Evolutionary conservation across 1,140 invertebrate species (phyloP).

Genomic region (Bombus waltoni): DNA sequence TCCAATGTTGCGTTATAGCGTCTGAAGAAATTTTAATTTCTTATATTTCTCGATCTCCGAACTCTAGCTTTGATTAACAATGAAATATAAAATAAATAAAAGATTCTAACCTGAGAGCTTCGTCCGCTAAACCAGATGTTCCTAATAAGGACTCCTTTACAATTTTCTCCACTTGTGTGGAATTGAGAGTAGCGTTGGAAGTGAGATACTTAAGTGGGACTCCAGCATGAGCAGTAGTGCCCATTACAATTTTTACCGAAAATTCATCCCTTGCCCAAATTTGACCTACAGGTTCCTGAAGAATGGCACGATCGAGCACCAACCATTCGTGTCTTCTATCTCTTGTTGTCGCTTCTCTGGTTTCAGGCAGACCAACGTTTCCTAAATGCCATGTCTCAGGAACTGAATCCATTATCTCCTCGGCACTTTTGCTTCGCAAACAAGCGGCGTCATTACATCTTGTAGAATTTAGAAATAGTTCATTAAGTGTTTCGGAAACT

Average conservation of each 20-base stretch:
- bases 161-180: slow-evolving; percentile 85
- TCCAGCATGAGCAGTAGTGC: slow-evolving; percentile 88
- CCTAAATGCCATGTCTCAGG: slow-evolving; percentile 87
- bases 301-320: slow-evolving; percentile 87
- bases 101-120: slow-evolving; percentile 81
- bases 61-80: not conserved
- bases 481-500: slow-evolving; percentile 85
- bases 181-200: slow-evolving; percentile 85
- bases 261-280: slow-evolving; percentile 83
- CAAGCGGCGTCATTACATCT: slow-evolving; percentile 84
- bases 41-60: too few species aligned
- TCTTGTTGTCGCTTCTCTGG: slow-evolving; percentile 81
- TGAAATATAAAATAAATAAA: not conserved
- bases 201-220: slow-evolving; percentile 84
- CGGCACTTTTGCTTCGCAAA: slow-evolving; percentile 84
- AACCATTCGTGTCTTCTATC: slow-evolving; percentile 88
- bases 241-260: slow-evolving; percentile 86
- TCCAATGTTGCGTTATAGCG: slow-evolving; percentile 87
- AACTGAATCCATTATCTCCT: slow-evolving; percentile 86
- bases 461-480: slow-evolving; percentile 84
- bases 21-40: slow-evolving; percentile 59
- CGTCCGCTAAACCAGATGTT: slow-evolving; percentile 84
- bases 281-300: slow-evolving; percentile 86
- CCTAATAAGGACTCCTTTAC: slow-evolving; percentile 87
- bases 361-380: slow-evolving; percentile 84